Percentiles rank a stretch among this genome's conserved stretches.
These are phyloP conservation scores for Nasua narica DNA, from an alignment of 2,797 vertebrate species.

Conservation along the genomic window DNA sequence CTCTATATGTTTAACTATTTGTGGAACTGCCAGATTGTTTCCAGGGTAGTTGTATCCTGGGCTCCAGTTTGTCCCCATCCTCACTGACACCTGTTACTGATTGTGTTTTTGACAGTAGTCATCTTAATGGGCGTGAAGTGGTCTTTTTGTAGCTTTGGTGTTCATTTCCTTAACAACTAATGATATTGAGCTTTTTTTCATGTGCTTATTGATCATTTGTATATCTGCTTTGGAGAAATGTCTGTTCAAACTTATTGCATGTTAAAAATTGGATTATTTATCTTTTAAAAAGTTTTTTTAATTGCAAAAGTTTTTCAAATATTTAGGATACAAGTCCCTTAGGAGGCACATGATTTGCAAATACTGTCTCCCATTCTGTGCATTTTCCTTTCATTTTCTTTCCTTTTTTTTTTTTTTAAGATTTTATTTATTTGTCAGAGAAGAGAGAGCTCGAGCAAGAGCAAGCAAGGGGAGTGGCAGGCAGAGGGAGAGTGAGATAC, in stretches of 20 bases:
- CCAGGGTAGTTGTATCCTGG: neutral
- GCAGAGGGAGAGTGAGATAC: too few relatives aligned
- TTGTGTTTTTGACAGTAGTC: neutral
- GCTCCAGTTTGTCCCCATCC: neutral
- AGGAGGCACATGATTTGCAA: neutral
- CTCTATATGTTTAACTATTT: neutral
- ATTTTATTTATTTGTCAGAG: too few relatives aligned
- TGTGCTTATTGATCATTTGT: neutral
- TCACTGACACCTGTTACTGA: neutral
- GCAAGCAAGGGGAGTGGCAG: too few relatives aligned
- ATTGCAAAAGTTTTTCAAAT: neutral
- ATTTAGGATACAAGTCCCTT: neutral
- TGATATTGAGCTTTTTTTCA: neutral
- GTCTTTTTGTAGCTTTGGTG: neutral
- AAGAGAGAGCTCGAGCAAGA: too few relatives aligned
- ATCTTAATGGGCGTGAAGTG: neutral
- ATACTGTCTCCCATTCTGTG: neutral
- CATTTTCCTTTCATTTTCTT: neutral
- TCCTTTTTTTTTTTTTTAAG: neutral
- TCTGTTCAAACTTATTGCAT: neutral
- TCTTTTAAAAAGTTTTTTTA: neutral
- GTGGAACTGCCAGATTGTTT: neutral
- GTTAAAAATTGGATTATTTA: neutral
- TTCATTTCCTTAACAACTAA: neutral
- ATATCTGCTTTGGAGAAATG: neutral